Conservation (phyloP, 2,113 vertebrate species). For the Peromyscus leucopus region DNA sequence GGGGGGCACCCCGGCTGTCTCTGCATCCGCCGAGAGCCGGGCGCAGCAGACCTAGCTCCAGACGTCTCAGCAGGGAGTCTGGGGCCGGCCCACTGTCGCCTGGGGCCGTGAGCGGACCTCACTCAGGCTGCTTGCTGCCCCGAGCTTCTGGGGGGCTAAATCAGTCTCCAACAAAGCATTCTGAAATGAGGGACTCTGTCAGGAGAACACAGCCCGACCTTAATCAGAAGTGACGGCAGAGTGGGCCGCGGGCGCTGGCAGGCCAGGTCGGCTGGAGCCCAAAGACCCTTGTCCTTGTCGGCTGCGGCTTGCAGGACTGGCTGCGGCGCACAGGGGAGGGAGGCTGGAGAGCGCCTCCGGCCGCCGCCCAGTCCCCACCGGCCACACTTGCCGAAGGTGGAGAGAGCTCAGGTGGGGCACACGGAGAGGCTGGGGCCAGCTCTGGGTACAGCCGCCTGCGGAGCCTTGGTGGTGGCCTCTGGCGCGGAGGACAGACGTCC, state of each 20-base stretch:
- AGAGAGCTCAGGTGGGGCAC: too few relatives aligned
- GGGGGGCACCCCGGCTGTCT: neutral
- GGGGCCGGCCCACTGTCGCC: neutral
- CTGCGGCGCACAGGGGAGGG: rapidly evolving
- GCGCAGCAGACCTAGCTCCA: neutral
- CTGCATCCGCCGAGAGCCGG: neutral
- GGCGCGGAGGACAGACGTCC: neutral
- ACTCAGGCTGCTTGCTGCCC: neutral
- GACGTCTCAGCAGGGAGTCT: neutral
- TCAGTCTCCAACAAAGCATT: slow-evolving; percentile 31
- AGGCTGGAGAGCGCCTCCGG: neutral
- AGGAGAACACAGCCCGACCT: neutral
- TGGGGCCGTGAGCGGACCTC: neutral
- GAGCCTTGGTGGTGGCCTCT: neutral
- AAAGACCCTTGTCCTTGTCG: neutral
- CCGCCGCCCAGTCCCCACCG: neutral
- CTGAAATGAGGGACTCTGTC: neutral
- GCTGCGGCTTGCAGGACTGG: neutral
- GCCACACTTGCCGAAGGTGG: neutral
- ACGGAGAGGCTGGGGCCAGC: neutral
- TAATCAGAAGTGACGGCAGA: slow-evolving; percentile 58
- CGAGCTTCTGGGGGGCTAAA: neutral
- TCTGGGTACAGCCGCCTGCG: neutral
- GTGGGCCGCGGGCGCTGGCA: neutral
- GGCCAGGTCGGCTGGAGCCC: neutral